Base-by-base conservation (phyloP, 2,113 vertebrate genomes). In the Chascanopsetta lugubris region DNA sequence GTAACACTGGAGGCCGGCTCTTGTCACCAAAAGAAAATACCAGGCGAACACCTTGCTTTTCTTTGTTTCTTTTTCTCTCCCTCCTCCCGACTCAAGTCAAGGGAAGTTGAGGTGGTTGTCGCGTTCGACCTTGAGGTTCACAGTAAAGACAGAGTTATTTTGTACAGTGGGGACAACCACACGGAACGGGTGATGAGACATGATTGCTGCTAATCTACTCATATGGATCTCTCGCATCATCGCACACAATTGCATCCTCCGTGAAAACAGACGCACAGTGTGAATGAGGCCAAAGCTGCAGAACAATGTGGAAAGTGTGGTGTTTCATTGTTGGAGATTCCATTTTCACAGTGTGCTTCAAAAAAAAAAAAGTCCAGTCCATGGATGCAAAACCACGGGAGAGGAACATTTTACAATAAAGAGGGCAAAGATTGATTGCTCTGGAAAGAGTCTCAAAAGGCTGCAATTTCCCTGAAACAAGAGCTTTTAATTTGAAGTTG, bases 401-500 rank as follows among this genome's bases (percentile, higher is more conserved):
- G 26, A 56, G 62, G 46, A 29, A 82, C 48, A 68, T 80, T 80
- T 84, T 60, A 75, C 73, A 88, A 87, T 84, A 73, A 72, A 74
- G 58, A 75, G 27, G 22, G 62, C n/a, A 76, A 71, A 81, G 77
- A 85, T 59, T 60, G 79, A 86, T 69, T 77, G 40, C 74, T 70
- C 57, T 57, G 72, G 79, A 80, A 87, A 57, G 69, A 74, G 72
- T 63, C 58, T 72, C 54, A 67, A 77, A 36, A 57, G 42, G 69
- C 80, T 65, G 58, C 83, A 86, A 91, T 92, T 88, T 69, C 38
- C 54, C 57, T 32, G 62, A 88, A 83, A 89, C 82, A 85, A 87
- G 81, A 85, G 77, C 78, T 85, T 83, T 87, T 92, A 89, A 92
- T 92, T 89, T 90, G 79, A 88, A 81, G 84, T 80, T 34, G 69